phyloP scores from a whole-genome alignment of 2,888 invertebrate genomes.

The Carterocephalus palaemon region DNA sequence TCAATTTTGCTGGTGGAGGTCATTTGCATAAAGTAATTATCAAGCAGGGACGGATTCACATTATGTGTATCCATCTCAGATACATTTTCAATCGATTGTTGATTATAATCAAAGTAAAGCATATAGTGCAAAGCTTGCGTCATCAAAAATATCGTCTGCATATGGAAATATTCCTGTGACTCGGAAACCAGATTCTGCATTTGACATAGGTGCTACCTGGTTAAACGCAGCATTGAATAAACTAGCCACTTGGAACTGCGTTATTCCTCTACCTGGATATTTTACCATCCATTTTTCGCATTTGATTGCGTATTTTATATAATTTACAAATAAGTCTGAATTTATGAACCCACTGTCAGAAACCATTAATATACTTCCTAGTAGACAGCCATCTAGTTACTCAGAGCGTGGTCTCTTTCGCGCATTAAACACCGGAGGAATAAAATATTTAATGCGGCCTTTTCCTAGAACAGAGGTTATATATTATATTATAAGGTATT shows the following conservation, averaged over 20 bases:
- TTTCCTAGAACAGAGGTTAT: too few relatives aligned
- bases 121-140: background rate
- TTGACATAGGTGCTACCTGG: conserved; percentile 26
- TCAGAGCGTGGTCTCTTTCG: conserved; percentile 31
- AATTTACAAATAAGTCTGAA: conserved; percentile 33
- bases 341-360: conserved; percentile 39
- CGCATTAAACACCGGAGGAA: conserved; percentile 40
- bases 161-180: conserved; percentile 26
- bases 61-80: too few relatives aligned
- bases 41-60: too few relatives aligned
- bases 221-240: conserved; percentile 26
- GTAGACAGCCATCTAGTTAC: conserved; percentile 36
- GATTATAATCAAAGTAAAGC: too few relatives aligned
- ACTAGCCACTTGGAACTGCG: conserved; percentile 24
- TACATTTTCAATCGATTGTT: too few relatives aligned
- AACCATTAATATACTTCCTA: conserved; percentile 33
- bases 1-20: too few relatives aligned
- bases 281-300: conserved; percentile 26
- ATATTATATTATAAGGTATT: too few relatives aligned
- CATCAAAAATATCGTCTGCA: background rate
- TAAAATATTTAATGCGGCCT: too few relatives aligned
- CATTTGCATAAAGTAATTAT: too few relatives aligned
- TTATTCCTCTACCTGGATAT: conserved; percentile 27
- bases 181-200: conserved; percentile 30
- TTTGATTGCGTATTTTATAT: conserved; percentile 28